Conservation (phyloP, 2,113 vertebrate genomes). For the Channa maculata region DNA sequence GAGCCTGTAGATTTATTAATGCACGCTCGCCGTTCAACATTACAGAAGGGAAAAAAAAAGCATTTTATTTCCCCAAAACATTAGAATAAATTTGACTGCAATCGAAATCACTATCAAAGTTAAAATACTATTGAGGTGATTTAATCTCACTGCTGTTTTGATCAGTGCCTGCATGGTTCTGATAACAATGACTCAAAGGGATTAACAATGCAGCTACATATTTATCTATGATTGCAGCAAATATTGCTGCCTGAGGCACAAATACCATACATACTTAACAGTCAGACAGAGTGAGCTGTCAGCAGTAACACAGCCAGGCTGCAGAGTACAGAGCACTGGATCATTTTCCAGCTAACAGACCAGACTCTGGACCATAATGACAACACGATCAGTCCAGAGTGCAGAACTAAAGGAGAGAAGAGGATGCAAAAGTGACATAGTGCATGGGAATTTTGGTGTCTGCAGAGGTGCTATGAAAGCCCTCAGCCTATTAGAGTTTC, state of each 20-base stretch:
- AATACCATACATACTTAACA: conserved; percentile 44
- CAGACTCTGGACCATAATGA: conserved; percentile 53
- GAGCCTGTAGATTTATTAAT: conserved; percentile 68
- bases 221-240: conserved; percentile 40
- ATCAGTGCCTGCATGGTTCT: conserved; percentile 53
- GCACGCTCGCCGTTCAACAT: conserved; percentile 67
- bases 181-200: conserved; percentile 59
- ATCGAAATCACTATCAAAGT: conserved; percentile 53
- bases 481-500: conserved; percentile 65
- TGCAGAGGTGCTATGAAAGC: conserved; percentile 19
- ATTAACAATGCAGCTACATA: conserved; percentile 42
- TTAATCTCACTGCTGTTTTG: conserved; percentile 34
- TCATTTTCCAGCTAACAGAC: conserved; percentile 64
- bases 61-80: conserved; percentile 44
- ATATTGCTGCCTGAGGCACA: conserved; percentile 44
- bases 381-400: conserved; percentile 41
- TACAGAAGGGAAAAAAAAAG: conserved; percentile 28
- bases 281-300: conserved; percentile 55
- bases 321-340: conserved; percentile 32
- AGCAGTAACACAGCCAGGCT: conserved; percentile 33
- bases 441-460: conserved; percentile 51
- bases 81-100: conserved; percentile 40
- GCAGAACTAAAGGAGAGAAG: conserved; percentile 5
- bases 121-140: conserved; percentile 13
- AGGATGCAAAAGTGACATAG: not conserved